Evolutionary conservation across 2,888 invertebrate genomes (phyloP).

Genomic region (Agriopis leucophaearia): DNA sequence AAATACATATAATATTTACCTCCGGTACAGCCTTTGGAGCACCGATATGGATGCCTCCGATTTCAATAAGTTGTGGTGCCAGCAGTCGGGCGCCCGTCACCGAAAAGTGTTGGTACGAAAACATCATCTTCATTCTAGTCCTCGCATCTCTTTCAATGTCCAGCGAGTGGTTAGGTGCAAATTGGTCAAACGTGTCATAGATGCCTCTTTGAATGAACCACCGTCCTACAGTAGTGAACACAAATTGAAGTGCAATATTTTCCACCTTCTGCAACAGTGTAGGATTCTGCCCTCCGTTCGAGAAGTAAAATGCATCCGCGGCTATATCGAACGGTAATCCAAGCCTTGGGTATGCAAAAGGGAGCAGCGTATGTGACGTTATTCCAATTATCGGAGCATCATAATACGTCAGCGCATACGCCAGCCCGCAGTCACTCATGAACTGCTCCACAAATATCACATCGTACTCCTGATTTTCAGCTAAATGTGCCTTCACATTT

Average conservation of each 20-base stretch:
- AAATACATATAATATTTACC: constrained; percentile 49
- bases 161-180: constrained; percentile 75
- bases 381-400: constrained; percentile 84
- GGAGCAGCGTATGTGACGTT: constrained; percentile 79
- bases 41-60: constrained; percentile 84
- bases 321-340: constrained; percentile 80
- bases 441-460: constrained; percentile 81
- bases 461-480: constrained; percentile 66
- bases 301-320: constrained; percentile 79
- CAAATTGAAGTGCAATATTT: constrained; percentile 54
- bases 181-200: constrained; percentile 64
- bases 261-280: constrained; percentile 62
- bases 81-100: constrained; percentile 83
- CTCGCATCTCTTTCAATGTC: constrained; percentile 76
- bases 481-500: constrained; percentile 56
- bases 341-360: constrained; percentile 77
- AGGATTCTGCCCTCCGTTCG: constrained; percentile 64
- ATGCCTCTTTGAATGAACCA: constrained; percentile 66
- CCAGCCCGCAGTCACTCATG: constrained; percentile 76
- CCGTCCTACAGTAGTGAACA: constrained; percentile 53
- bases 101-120: constrained; percentile 88
- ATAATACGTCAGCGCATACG: constrained; percentile 66
- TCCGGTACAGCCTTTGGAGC: constrained; percentile 59
- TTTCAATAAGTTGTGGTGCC: constrained; percentile 86
- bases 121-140: constrained; percentile 80